These are phyloP conservation scores for Capitulum mitella DNA, from an alignment of 2,888 invertebrate species.

Conservation along the genomic window DNA sequence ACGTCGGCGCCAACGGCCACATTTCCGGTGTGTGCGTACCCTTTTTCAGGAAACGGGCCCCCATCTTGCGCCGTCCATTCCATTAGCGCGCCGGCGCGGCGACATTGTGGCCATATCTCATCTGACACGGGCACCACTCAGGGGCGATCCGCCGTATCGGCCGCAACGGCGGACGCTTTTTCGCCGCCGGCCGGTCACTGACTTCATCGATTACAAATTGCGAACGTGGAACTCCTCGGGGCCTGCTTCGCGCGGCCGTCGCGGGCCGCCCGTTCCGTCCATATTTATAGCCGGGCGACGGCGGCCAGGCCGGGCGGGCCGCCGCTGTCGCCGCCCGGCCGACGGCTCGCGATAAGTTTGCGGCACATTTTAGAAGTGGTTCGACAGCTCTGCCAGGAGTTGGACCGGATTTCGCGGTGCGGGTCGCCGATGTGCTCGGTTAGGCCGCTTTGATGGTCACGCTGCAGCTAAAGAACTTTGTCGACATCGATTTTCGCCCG, in stretches of 20 bases:
- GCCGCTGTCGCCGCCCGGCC: background rate
- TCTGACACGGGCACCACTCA: background rate
- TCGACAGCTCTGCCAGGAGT: background rate
- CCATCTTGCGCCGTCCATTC: background rate
- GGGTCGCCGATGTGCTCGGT: background rate
- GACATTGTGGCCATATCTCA: background rate
- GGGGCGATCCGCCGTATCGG: background rate
- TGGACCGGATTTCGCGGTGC: background rate
- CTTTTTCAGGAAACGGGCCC: background rate
- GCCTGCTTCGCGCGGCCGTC: background rate
- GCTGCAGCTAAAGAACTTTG: no score
- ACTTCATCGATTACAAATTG: conserved; percentile 9
- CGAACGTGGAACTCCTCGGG: background rate
- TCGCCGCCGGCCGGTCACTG: background rate
- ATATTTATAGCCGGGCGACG: background rate
- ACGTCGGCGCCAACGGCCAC: background rate
- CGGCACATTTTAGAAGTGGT: background rate
- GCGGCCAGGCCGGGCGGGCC: background rate
- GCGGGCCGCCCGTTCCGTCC: background rate
- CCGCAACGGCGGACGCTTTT: background rate
- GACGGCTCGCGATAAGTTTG: background rate
- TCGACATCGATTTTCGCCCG: no score
- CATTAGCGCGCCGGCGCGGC: background rate
- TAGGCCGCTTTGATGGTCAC: no score
- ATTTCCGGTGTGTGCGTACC: background rate